phyloP scores from a whole-genome alignment of 2,797 vertebrate species.

The Lithobates sylvaticus region DNA sequence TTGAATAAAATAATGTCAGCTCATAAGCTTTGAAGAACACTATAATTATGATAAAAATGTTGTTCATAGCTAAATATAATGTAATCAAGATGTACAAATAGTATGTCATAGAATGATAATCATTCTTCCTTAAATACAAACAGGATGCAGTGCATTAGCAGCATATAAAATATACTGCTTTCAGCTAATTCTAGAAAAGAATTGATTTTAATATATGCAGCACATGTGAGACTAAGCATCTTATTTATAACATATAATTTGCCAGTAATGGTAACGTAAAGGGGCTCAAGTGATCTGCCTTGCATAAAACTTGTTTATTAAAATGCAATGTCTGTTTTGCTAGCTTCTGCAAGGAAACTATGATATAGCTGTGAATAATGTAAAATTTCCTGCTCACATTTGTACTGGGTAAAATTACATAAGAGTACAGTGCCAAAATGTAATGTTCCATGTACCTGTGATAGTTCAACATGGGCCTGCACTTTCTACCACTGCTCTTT shows the following conservation, averaged over 20 bases:
- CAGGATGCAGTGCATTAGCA: slow-evolving; percentile 78
- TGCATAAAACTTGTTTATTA: slow-evolving; percentile 45
- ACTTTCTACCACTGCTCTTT: neutral
- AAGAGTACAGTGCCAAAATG: neutral
- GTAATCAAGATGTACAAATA: slow-evolving; percentile 89
- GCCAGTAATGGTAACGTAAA: slow-evolving; percentile 51
- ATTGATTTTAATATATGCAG: slow-evolving; percentile 56
- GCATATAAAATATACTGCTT: slow-evolving; percentile 71
- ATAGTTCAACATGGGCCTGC: neutral
- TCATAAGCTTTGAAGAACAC: slow-evolving; percentile 85
- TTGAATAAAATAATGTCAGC: slow-evolving; percentile 84
- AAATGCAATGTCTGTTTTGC: slow-evolving; percentile 21
- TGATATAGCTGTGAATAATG: neutral
- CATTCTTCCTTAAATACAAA: slow-evolving; percentile 81
- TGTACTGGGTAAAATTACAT: neutral
- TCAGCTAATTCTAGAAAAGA: slow-evolving; percentile 51
- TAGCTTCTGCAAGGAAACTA: neutral
- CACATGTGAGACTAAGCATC: slow-evolving; percentile 51
- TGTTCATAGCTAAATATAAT: slow-evolving; percentile 87
- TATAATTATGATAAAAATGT: slow-evolving; percentile 89
- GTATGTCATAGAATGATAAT: slow-evolving; percentile 85
- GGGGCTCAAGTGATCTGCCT: slow-evolving; percentile 38
- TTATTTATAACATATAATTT: slow-evolving; percentile 59
- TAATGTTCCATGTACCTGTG: neutral
- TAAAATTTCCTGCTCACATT: neutral